phyloP scores from a whole-genome alignment of 2,797 vertebrate species.

The Poeciliopsis presidionis region DNA sequence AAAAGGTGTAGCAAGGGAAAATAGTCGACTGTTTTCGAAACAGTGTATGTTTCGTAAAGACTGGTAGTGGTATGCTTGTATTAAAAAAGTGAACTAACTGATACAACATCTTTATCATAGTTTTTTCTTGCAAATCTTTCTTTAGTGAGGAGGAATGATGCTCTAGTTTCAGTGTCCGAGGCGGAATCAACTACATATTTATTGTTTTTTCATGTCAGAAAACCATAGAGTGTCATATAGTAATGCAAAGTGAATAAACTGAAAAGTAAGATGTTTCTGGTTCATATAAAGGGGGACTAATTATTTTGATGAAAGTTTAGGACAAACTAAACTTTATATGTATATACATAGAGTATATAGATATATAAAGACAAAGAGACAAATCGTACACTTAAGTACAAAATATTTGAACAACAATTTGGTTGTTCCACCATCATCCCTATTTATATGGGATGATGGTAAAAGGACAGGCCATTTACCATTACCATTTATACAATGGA shows the following conservation, averaged over 20 bases:
- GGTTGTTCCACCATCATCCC: background rate
- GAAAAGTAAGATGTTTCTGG: background rate
- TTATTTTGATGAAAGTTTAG: background rate
- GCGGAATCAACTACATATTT: background rate
- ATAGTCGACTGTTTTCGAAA: background rate
- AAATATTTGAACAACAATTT: background rate
- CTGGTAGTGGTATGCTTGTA: background rate
- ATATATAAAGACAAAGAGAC: background rate
- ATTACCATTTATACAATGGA: background rate
- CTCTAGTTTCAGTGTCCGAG: background rate
- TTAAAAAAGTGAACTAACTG: background rate
- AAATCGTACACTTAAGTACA: background rate
- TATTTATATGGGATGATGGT: too few species aligned
- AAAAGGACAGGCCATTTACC: too few species aligned
- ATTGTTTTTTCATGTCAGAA: background rate
- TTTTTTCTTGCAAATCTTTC: background rate
- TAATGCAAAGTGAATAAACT: background rate
- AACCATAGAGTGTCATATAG: background rate
- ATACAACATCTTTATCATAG: background rate
- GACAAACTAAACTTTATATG: background rate
- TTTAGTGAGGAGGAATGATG: background rate
- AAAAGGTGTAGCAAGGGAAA: background rate
- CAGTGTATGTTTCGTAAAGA: background rate
- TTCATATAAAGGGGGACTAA: background rate
- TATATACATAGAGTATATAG: background rate